Percentiles rank a stretch among this genome's conserved stretches.
These are phyloP conservation scores for Cephalotes varians DNA, from an alignment of 2,888 invertebrate genomes.

Conservation along the genomic window DNA sequence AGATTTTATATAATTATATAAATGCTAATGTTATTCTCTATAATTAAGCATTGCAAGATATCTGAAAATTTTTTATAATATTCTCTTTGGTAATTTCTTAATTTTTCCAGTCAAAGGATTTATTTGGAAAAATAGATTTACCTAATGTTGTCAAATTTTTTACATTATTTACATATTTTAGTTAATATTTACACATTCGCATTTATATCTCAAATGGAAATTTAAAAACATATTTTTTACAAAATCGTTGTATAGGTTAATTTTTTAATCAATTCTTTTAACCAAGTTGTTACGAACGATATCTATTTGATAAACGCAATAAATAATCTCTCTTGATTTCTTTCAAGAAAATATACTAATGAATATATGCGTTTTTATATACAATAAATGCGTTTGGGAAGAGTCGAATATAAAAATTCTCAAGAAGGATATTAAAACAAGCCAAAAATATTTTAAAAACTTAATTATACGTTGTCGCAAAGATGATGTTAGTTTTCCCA, in stretches of 20 bases:
- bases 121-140: conserved; percentile 1
- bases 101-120: neutral
- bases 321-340: neutral
- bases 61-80: neutral
- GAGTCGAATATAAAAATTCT: too few relatives aligned
- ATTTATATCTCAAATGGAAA: neutral
- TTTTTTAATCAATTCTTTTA: neutral
- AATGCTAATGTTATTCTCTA: neutral
- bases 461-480: neutral
- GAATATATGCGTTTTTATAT: neutral
- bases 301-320: neutral
- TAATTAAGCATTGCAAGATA: neutral
- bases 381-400: neutral
- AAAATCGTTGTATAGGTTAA: neutral
- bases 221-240: neutral
- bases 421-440: neutral
- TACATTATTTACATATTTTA: neutral
- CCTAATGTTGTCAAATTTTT: neutral
- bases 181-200: neutral
- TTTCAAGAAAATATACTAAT: neutral
- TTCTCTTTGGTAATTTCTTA: neutral
- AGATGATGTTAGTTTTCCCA: neutral
- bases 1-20: conserved; percentile 19
- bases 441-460: neutral
- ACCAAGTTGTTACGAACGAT: neutral